Percentiles rank a stretch among this genome's conserved stretches.
Evolutionary conservation across 2,888 invertebrate species (phyloP).

Genomic region (Erynnis tages): DNA sequence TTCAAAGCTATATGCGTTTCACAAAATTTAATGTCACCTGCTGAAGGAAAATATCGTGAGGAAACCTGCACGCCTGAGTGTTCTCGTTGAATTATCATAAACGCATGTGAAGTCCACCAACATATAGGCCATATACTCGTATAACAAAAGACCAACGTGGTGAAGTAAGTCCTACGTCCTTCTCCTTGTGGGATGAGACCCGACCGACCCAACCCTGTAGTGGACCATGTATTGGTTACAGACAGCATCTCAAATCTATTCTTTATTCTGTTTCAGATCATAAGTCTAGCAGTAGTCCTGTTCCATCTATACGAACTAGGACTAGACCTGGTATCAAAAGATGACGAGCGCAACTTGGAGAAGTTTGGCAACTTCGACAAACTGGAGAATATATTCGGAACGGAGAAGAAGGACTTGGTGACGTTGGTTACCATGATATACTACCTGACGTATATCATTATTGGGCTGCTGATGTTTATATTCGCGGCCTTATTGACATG

Average conservation of each 20-base stretch:
- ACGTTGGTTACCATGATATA: conserved; percentile 56
- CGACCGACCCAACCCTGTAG: no score
- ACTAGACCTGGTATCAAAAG: conserved; percentile 50
- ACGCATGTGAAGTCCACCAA: no score
- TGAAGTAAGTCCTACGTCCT: no score
- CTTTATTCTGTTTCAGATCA: conserved; percentile 50
- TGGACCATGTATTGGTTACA: no score
- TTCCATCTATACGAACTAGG: conserved; percentile 63
- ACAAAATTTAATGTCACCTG: no score
- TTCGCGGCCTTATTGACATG: conserved; percentile 60
- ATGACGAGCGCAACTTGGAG: conserved; percentile 48
- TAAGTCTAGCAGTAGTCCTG: conserved; percentile 62
- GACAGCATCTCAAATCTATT: neutral
- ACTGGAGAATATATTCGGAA: conserved; percentile 63
- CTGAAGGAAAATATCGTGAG: no score
- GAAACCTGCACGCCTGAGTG: no score
- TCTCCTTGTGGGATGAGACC: no score
- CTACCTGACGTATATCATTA: conserved; percentile 55
- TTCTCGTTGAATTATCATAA: no score
- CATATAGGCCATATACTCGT: no score
- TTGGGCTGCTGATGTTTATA: conserved; percentile 58
- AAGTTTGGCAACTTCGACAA: conserved; percentile 65
- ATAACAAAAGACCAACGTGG: no score
- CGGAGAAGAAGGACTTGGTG: conserved; percentile 54
- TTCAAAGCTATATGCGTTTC: no score